Evolutionary conservation across 1,140 invertebrate genomes (phyloP), one percentile per base, ranked within the genome.

Genomic region (Triops longicaudatus): DNA sequence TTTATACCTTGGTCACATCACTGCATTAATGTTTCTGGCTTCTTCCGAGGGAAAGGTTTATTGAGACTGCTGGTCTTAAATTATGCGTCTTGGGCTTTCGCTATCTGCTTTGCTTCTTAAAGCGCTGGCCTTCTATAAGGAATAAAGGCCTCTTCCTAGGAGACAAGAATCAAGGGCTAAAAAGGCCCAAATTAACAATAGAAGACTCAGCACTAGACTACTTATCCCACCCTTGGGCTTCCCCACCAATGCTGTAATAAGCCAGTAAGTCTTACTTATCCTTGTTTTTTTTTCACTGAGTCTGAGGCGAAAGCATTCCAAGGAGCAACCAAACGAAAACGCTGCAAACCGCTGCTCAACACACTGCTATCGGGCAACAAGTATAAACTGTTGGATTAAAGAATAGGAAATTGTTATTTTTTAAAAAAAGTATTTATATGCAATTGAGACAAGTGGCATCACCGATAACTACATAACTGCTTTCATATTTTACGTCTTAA

Each of bases 191-290:
- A 63, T 63, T 63, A 63, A 63, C 50, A 63, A 63, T 63, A 11
- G 50, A 63, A 63, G 50, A 63, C 50, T 63, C 50, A 63, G 50
- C 50, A 63, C 50, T 63, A 63, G 14, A 14, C 50, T 63, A 63
- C 50, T 63, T 63, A 63, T 5, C n/a, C 50, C 22, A 3, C 50
- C 50, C 17, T 63, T 6, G 14, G 22, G 50, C 17, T 22, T 63
- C 50, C 50, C 17, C 22, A 63, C 17, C 22, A 63, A 63, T 1
- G 17, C 50, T 17, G n/a, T 63, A 63, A 63, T 63, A 63, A 63
- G 11, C 50, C 50, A 17, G 17, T n/a, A n/a, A 63, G 50, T 63
- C 50, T 63, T 63, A n/a, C 22, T 22, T 63, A 22, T 63, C 10
- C 50, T n/a, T 6, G 22, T 9, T 12, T 5, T 22, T 17, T 63